Evolutionary conservation across 2,888 invertebrate genomes (phyloP).

Genomic region (Hoplodrina blanda): DNA sequence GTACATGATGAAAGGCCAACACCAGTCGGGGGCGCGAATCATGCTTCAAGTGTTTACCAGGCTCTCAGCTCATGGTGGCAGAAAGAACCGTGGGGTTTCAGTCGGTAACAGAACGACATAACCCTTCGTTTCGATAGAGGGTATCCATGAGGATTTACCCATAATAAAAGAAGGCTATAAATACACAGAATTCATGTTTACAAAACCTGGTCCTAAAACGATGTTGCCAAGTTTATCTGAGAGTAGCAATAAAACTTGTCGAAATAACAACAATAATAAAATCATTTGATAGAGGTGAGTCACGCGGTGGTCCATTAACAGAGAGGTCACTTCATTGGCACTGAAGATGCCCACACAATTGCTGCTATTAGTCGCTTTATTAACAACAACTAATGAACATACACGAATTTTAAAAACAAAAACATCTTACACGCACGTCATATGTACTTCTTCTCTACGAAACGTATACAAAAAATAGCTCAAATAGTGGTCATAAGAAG

Average conservation of each 20-base stretch:
- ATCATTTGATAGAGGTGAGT: slow-evolving; percentile 37
- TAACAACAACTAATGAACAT: slow-evolving; percentile 19
- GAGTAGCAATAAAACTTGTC: slow-evolving; percentile 11
- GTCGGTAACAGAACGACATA: too few relatives aligned
- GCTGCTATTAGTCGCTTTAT: slow-evolving; percentile 32
- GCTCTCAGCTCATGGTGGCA: too few relatives aligned
- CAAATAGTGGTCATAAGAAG: background rate
- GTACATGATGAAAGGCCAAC: too few relatives aligned
- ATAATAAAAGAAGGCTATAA: too few relatives aligned
- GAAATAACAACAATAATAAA: slow-evolving; percentile 29
- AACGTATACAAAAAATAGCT: background rate
- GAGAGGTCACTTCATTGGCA: slow-evolving; percentile 55
- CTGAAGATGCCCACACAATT: slow-evolving; percentile 47
- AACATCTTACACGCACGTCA: background rate
- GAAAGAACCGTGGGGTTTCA: too few relatives aligned
- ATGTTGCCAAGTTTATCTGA: background rate
- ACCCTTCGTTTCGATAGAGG: too few relatives aligned
- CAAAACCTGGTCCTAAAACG: background rate
- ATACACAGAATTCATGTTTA: too few relatives aligned
- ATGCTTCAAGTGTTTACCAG: too few relatives aligned
- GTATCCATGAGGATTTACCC: too few relatives aligned
- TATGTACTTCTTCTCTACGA: background rate
- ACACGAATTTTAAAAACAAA: slow-evolving; percentile 3
- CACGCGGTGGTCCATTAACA: slow-evolving; percentile 31
- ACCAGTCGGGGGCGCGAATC: background rate